Evolutionary conservation across 2,113 vertebrate species (phyloP), one percentile per base, ranked within the genome.

Genomic region (Plectropomus leopardus): DNA sequence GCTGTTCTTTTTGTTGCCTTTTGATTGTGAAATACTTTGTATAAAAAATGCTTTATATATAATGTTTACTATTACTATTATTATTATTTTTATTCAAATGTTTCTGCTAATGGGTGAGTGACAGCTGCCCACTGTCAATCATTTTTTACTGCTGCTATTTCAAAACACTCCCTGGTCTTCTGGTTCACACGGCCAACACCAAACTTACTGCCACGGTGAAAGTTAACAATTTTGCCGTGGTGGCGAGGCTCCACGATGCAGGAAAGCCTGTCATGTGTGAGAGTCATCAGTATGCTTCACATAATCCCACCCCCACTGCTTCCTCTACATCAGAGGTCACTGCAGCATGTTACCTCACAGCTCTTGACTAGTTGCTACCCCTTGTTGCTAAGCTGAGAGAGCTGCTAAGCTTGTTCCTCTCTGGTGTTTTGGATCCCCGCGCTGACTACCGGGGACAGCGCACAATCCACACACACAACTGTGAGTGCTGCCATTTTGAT

Each of bases 301-400:
- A 74, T 83, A 82, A 78, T 77, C 72, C 73, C 83, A 17, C 82
- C 72, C 64, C 78, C 78, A 59, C 78, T 65, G 58, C 76, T 84
- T 86, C 85, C 85, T 86, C 80, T 64, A 84, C 86, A 88, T 80
- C 87, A 88, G 89, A 91, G 89, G 87, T 92, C 83, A 90, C 85
- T 86, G 86, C 76, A 88, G 82, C 82, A 45, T 55, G 80, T 86
- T 88, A 87, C 71, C 82, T 88, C 86, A 65, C 73, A 86, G 71
- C 80, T 87, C 80, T 78, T 60, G 54, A 82, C 85, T 86, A 86
- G 89, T 92, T 94, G 88, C 88, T 86, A 90, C 74, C 84, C 84
- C 88, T 89, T 87, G 89, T 92, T 90, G 91, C 92, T 90, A 91
- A 91, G 88, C 89, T 86, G 85, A 89, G 87, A 86, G 74, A 87